Evolutionary conservation across 1,140 invertebrate species (phyloP), one percentile per base, ranked within the genome.

Genomic region (Bombus fervidus): DNA sequence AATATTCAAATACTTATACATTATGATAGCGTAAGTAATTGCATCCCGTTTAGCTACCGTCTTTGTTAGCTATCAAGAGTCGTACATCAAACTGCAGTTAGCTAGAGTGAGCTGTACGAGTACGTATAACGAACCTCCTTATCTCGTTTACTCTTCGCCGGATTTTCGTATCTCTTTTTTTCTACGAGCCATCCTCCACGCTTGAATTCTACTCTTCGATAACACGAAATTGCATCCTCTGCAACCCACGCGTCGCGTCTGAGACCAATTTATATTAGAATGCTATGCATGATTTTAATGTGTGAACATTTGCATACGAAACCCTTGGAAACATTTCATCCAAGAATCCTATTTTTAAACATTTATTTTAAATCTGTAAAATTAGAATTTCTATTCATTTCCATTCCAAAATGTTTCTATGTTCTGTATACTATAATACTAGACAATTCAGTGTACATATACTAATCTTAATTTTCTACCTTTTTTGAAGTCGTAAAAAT

Each of bases 81-180:
- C 62, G 1, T 69, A 37, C 57, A 82, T 82, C 72, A 75, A 82
- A 69, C 62, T 10, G 37, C n/a, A 31, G 75, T 73, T 68, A 37
- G 47, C 4, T 62, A 75, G 22, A 59, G n/a, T n/a, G 71, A 66
- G 31, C 31, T 73, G 25, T 47, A 39, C 68, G 41, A 75, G 62
- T 81, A 79, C 28, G 31, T 68, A 68, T 85, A 75, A 85, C 37
- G 71, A 82, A 82, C 64, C 39, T 80, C 57, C 57, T 75, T 83
- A 81, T 86, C 62, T 76, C 59, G 15, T 71, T 80, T 34, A 76
- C 80, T 34, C 62, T 73, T 72, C 72, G 31, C 59, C 53, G 53
- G 37, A 86, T 75, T 86, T 86, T 72, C 62, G 13, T 69, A 73
- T 86, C 47, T 86, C 62, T n/a, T 43, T 75, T 74, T 81, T 68